These are phyloP conservation scores for Diceros bicornis DNA, from an alignment of 2,797 vertebrate species.

Conservation along the genomic window DNA sequence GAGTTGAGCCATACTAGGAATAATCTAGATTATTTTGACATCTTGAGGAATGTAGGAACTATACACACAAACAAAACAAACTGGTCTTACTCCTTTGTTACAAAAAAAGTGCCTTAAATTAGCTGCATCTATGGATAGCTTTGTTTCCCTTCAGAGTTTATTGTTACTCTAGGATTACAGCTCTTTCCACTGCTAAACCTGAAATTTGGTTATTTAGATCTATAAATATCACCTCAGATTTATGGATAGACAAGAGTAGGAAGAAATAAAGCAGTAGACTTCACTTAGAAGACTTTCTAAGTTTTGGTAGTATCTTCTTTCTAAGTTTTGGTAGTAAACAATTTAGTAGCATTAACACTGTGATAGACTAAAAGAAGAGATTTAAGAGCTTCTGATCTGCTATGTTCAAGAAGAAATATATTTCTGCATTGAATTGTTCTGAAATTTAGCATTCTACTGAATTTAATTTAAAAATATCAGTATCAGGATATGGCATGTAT, in stretches of 20 bases:
- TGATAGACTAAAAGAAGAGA: neutral
- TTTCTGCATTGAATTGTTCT: conserved; percentile 1
- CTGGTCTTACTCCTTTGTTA: neutral
- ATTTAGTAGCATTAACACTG: neutral
- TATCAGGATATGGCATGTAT: neutral
- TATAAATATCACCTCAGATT: neutral
- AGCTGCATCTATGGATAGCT: neutral
- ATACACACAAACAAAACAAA: neutral
- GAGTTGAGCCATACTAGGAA: neutral
- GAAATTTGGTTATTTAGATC: conserved; percentile 38
- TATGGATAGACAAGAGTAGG: neutral
- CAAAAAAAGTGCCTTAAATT: conserved; percentile 42
- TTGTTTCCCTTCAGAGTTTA: neutral
- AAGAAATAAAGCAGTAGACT: conserved; percentile 30
- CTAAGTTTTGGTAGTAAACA: conserved; percentile 39
- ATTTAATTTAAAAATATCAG: conserved; percentile 37
- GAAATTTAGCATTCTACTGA: conserved; percentile 32
- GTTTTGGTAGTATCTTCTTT: conserved; percentile 37
- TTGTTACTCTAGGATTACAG: conserved; percentile 29
- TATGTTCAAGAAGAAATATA: conserved; percentile 23
- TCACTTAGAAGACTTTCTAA: neutral
- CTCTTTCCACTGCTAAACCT: neutral
- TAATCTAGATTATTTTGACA: conserved; percentile 39
- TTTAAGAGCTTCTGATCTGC: neutral
- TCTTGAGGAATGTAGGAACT: neutral